A percentile compares a stretch with the other conserved stretches of the same genome.
Conservation (phyloP, 2,113 vertebrate genomes). For the Notarius lentiginosus region DNA sequence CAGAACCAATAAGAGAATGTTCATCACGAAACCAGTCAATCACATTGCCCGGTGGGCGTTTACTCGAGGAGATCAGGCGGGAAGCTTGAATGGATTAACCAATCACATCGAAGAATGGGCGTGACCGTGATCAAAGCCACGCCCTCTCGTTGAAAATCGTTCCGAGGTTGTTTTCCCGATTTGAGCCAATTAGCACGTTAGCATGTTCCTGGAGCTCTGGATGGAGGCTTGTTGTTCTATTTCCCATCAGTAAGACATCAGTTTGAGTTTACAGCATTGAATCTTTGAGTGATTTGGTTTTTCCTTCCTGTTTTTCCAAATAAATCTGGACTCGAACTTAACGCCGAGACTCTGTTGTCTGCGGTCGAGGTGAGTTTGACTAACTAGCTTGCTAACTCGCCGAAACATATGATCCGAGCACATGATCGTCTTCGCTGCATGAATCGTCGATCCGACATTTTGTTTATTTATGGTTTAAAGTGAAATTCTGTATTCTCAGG, state of each 20-base stretch:
- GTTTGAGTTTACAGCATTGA: background rate
- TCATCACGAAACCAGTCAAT: background rate
- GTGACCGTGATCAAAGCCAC: background rate
- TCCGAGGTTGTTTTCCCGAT: slow-evolving; percentile 24
- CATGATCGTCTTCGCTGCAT: background rate
- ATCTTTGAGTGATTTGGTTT: background rate
- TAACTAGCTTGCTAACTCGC: slow-evolving; percentile 23
- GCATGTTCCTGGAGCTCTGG: slow-evolving; percentile 26
- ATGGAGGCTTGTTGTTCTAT: slow-evolving; percentile 32
- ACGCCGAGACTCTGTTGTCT: slow-evolving; percentile 30
- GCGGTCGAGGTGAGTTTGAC: slow-evolving; percentile 51
- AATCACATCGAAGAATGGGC: background rate
- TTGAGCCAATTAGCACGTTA: slow-evolving; percentile 26
- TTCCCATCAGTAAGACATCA: background rate
- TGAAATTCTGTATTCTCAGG: background rate
- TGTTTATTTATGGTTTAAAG: background rate
- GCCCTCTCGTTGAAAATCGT: slow-evolving; percentile 19
- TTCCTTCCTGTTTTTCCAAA: background rate
- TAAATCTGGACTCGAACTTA: slow-evolving; percentile 28
- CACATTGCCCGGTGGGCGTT: background rate
- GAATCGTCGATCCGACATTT: background rate
- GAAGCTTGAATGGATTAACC: background rate
- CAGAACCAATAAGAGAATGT: background rate
- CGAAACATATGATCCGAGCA: background rate
- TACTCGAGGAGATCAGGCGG: background rate